Conservation (phyloP, 2,113 vertebrate species). For the Micromys minutus region DNA sequence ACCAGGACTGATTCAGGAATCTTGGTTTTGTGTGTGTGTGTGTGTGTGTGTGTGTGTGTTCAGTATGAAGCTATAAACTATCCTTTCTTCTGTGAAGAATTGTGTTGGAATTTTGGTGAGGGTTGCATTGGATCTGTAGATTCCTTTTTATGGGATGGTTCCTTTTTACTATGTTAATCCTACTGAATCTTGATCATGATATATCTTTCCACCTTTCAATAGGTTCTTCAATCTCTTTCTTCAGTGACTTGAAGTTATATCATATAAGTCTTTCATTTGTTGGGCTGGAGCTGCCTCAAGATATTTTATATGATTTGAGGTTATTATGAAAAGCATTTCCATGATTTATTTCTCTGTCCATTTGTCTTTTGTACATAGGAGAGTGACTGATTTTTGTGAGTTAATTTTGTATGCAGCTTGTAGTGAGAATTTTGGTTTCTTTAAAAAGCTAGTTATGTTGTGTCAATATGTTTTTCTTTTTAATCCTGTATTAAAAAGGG, state of each 20-base stretch:
- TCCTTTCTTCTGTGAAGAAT: background rate
- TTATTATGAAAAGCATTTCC: background rate
- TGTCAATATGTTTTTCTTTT: no score
- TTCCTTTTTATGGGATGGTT: background rate
- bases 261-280: background rate
- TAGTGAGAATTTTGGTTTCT: no score
- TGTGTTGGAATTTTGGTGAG: background rate
- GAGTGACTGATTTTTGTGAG: background rate
- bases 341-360: background rate
- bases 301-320: background rate
- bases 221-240: background rate
- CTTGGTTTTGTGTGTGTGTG: background rate
- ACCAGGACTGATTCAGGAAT: background rate
- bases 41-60: no score
- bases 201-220: background rate
- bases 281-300: background rate
- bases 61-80: background rate
- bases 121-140: background rate
- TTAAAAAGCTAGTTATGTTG: no score
- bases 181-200: background rate
- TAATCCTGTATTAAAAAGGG: no score
- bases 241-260: background rate
- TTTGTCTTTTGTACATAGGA: background rate
- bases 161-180: background rate
- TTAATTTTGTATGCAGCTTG: background rate